Evolutionary conservation across 2,113 vertebrate genomes (phyloP).

Genomic region (Channa maculata): DNA sequence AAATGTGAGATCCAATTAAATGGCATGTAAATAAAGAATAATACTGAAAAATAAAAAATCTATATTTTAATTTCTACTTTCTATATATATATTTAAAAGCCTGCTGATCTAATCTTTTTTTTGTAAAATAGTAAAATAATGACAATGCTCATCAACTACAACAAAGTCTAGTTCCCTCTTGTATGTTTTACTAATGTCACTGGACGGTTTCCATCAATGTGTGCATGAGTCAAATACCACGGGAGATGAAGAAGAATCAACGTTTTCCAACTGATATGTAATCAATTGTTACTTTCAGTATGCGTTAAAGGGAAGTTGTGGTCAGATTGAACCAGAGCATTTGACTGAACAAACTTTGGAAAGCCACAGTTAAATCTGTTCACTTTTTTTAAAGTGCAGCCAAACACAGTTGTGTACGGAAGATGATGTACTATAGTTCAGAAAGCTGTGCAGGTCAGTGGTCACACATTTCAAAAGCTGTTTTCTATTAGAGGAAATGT

Average conservation of each 20-base stretch:
- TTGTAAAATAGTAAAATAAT: not conserved
- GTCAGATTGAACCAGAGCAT: conserved; percentile 9
- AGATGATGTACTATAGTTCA: conserved; percentile 49
- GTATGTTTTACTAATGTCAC: not conserved
- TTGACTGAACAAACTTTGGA: conserved; percentile 16
- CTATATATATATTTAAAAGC: not conserved
- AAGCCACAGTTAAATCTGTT: conserved; percentile 4
- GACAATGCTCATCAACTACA: not conserved
- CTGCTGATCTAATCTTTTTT: conserved; percentile 1
- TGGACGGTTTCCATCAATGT: not conserved
- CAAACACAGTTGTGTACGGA: conserved; percentile 39
- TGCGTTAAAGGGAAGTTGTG: conserved; percentile 14
- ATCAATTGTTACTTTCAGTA: conserved; percentile 2
- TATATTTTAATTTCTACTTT: not conserved
- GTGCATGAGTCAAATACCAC: not conserved
- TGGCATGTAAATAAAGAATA: not conserved
- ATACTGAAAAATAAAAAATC: too few species aligned
- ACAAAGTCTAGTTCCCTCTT: not conserved
- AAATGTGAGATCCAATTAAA: not conserved
- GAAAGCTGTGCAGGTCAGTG: conserved; percentile 61
- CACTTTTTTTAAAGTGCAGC: not conserved
- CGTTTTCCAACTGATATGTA: not conserved
- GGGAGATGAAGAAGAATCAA: not conserved
- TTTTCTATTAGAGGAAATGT: conserved; percentile 88
- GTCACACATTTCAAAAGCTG: conserved; percentile 77